Percentiles rank a stretch among this genome's conserved stretches.
These are phyloP conservation scores for Tringa solitaria DNA, from an alignment of 2,113 vertebrate genomes.

Conservation along the genomic window DNA sequence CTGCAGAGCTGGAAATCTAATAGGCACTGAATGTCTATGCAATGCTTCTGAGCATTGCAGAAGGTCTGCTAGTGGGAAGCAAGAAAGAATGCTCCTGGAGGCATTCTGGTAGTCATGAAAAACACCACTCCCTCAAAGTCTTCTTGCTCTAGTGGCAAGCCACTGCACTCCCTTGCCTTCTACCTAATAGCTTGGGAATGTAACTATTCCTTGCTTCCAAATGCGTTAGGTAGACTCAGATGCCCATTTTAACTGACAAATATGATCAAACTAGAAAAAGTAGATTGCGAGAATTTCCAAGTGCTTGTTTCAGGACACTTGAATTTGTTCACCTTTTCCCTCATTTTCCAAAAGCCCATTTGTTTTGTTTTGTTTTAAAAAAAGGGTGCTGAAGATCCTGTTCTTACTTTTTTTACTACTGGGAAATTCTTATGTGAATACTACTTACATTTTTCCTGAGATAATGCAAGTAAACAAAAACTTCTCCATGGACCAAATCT, in stretches of 20 bases:
- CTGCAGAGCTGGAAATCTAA: not conserved
- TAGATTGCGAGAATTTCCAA: not conserved
- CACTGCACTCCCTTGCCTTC: not conserved
- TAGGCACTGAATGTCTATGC: not conserved
- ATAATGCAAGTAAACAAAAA: not conserved
- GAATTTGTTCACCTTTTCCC: not conserved
- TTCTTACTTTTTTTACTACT: not conserved
- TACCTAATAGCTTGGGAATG: not conserved
- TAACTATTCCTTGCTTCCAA: not conserved
- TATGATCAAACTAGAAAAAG: not conserved
- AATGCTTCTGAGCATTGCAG: not conserved
- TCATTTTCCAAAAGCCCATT: not conserved
- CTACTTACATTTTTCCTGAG: not conserved
- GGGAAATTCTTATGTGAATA: not conserved
- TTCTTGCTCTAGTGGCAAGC: not conserved
- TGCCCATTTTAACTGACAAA: not conserved
- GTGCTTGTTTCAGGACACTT: too few species aligned
- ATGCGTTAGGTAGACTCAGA: not conserved
- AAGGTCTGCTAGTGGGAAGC: not conserved
- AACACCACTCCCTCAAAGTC: fast-evolving
- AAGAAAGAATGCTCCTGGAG: not conserved
- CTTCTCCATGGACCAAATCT: not conserved
- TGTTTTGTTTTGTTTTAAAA: too few species aligned
- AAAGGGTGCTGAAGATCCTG: not conserved
- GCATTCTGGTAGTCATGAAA: not conserved